Evolutionary conservation across 1,140 invertebrate species (phyloP).

Genomic region (Bombus picipes): DNA sequence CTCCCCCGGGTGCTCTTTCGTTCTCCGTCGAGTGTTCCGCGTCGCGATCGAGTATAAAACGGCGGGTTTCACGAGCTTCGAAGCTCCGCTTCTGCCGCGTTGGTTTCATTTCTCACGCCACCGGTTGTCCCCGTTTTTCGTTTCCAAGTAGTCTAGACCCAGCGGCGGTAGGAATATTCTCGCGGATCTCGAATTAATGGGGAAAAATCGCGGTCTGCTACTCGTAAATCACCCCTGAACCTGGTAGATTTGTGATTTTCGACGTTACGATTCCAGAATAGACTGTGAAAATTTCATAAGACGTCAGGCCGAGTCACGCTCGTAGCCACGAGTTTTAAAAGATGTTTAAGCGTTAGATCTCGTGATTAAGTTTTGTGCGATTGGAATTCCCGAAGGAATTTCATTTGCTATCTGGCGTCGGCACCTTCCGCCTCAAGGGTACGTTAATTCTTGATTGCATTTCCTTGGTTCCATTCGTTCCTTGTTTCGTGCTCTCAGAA

Average conservation of each 20-base stretch:
- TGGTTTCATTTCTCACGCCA: slow-evolving; percentile 39
- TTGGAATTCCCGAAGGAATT: background rate
- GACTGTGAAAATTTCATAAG: background rate
- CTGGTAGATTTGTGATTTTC: background rate
- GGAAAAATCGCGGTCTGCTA: background rate
- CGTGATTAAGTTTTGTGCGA: slow-evolving; percentile 15
- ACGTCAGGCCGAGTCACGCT: background rate
- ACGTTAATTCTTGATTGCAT: background rate
- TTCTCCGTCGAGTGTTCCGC: background rate
- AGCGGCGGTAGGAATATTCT: background rate
- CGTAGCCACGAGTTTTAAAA: background rate
- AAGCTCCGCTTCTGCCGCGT: background rate
- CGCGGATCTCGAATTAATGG: slow-evolving; percentile 32
- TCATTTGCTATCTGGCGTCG: background rate
- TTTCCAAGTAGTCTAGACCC: slow-evolving; percentile 30
- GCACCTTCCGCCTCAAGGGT: background rate
- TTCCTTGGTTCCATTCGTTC: background rate
- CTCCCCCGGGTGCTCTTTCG: slow-evolving; percentile 8
- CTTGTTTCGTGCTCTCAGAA: background rate
- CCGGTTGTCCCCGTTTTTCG: slow-evolving; percentile 15
- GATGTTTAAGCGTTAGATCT: background rate
- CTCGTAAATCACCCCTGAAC: no score
- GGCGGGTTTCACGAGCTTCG: slow-evolving; percentile 4
- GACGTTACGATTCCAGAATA: background rate
- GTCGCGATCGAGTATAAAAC: slow-evolving; percentile 26